phyloP scores from a whole-genome alignment of 2,888 invertebrate species.

The Nipponacmea schrenckii region DNA sequence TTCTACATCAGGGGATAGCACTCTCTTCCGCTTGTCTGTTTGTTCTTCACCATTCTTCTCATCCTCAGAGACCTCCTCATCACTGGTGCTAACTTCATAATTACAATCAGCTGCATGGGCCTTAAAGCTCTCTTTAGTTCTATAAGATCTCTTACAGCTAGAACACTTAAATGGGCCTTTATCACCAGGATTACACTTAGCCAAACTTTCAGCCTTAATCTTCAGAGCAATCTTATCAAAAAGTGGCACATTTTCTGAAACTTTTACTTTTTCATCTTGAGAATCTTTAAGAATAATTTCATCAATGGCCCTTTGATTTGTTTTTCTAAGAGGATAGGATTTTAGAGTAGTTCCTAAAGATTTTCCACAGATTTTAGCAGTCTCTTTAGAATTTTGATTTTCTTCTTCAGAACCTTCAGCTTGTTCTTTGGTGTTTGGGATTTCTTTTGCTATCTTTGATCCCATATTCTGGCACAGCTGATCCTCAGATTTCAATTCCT shows the following conservation, averaged over 20 bases:
- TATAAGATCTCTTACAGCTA: conserved; percentile 79
- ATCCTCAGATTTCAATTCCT: background rate
- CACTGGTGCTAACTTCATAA: conserved; percentile 67
- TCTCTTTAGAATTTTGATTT: background rate
- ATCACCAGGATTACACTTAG: conserved; percentile 60
- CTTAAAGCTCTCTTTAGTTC: conserved; percentile 66
- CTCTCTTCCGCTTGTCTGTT: background rate
- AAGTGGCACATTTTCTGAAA: conserved; percentile 40
- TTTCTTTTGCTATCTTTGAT: no score
- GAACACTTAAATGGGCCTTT: conserved; percentile 82
- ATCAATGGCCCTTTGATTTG: conserved; percentile 22
- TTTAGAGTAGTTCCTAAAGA: conserved; percentile 29
- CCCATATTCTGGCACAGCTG: background rate
- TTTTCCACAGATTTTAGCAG: background rate
- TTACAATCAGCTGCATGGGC: conserved; percentile 65
- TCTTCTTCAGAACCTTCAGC: background rate
- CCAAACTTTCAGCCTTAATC: conserved; percentile 65
- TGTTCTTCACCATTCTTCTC: conserved; percentile 20
- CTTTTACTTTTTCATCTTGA: conserved; percentile 8
- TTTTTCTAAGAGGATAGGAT: conserved; percentile 41
- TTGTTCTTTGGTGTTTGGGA: no score
- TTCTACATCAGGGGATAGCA: background rate
- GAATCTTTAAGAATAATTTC: conserved; percentile 13
- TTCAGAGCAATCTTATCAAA: conserved; percentile 70
- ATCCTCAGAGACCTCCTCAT: conserved; percentile 59